A percentile compares a stretch with the other conserved stretches of the same genome.
Evolutionary conservation across 1,140 invertebrate species (phyloP).

Genomic region (Pemphigus obesinymphae): DNA sequence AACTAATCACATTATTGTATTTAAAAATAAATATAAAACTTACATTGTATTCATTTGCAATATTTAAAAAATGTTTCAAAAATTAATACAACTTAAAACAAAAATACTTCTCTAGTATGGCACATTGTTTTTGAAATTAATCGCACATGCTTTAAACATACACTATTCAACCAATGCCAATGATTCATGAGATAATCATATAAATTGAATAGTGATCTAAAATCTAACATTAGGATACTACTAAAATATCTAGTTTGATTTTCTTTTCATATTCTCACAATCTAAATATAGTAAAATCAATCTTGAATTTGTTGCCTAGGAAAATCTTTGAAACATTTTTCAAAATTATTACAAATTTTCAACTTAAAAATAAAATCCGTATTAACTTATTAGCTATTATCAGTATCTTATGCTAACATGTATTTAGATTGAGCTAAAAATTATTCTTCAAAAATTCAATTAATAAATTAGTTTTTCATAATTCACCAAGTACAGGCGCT

Average conservation of each 20-base stretch:
- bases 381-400: neutral
- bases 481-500: slow-evolving; percentile 41
- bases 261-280: neutral
- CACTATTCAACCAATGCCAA: neutral
- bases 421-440: slow-evolving; percentile 14
- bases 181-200: neutral
- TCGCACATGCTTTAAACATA: neutral
- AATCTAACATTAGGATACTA: neutral
- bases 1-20: neutral
- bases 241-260: neutral
- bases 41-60: neutral
- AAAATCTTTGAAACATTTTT: slow-evolving; percentile 33
- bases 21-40: slow-evolving; percentile 9
- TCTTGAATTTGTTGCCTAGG: neutral
- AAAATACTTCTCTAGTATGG: slow-evolving; percentile 27
- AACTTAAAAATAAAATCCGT: neutral
- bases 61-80: slow-evolving; percentile 41
- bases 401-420: neutral
- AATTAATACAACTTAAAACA: slow-evolving; percentile 18
- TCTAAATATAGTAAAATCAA: neutral
- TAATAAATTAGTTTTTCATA: neutral
- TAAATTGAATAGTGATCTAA: neutral
- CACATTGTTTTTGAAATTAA: slow-evolving; percentile 27
- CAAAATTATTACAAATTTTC: neutral
- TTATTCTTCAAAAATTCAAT: neutral